Conservation (phyloP, 2,797 vertebrate species). For the Spheniscus humboldti region DNA sequence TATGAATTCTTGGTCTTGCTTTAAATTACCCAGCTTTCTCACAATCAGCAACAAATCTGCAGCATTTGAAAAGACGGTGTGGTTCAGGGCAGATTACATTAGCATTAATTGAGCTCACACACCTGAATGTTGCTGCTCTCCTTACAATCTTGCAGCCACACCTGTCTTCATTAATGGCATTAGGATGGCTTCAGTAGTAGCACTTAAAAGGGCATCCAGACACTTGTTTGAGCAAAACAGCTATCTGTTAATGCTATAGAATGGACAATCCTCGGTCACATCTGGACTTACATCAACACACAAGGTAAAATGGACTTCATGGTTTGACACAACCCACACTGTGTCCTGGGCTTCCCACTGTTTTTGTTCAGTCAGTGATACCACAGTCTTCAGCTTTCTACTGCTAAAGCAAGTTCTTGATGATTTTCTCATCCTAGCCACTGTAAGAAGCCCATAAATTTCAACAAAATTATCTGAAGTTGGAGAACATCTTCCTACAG, state of each 20-base stretch:
- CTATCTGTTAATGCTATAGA: neutral
- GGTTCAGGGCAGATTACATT: neutral
- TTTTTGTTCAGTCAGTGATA: neutral
- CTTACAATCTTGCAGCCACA: neutral
- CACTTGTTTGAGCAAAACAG: neutral
- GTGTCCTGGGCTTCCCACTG: neutral
- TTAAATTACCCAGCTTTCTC: neutral
- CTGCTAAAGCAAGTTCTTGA: neutral
- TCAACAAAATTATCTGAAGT: neutral
- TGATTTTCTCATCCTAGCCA: neutral
- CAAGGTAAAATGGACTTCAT: neutral
- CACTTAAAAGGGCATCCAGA: neutral
- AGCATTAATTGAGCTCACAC: neutral
- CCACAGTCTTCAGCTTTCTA: neutral
- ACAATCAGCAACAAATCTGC: neutral
- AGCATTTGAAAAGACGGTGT: neutral
- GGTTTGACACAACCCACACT: neutral
- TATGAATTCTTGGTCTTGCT: neutral
- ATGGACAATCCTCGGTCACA: neutral
- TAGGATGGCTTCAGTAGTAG: neutral
- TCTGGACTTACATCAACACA: neutral
- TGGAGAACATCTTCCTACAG: neutral
- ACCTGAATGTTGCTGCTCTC: neutral
- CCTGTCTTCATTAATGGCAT: neutral
- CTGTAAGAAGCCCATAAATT: neutral